Base-by-base conservation (phyloP, 2,113 vertebrate genomes). In the Octodon degus region DNA sequence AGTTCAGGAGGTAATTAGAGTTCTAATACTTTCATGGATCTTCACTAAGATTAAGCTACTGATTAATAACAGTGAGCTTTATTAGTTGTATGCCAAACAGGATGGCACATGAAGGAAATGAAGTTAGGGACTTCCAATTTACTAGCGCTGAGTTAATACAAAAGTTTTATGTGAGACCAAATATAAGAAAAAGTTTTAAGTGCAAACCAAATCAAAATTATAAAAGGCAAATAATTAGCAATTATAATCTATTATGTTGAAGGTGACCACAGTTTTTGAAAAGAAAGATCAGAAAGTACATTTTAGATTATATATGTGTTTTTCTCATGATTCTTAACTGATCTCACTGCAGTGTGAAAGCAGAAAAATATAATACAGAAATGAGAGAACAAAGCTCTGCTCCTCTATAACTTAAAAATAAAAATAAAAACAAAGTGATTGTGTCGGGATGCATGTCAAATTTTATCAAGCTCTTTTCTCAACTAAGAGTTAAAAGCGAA, bases 51-150 rank as follows among this genome's bases (percentile, higher is more conserved):
- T 25, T 80, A 14, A 60, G 43, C 30, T 83, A 9, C 53, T 25
- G 55, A 55, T 62, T 80, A 68, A 83, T 88, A 62, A 79, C 60
- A 40, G 0, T 16, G 32, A 25, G 9, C 5, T 93, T 58, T 82
- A 16, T 65, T 63, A 47, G 5, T 68, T 25, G 17, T 89, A 12
- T 63, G 72, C 14, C 14, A 40, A 88, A n/a, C 9, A 50, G 24
- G 77, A 14, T 93, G 47, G 72, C 81, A 95, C 67, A 96, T 60
- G 32, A 72, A 91, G 60, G 12, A 94, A 87, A 53, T 32, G 80
- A 7, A 82, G 37, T 22, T 63, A 87, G 53, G 47, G 74, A 77
- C 1, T 77, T 82, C 32, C 32, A 55, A n/a, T 25, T 43, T 89
- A 58, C 32, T 76, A 65, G 2, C 62, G 16, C 7, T 76, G 30